Conservation (phyloP, 2,888 invertebrate genomes). For the Nipponacmea schrenckii region DNA sequence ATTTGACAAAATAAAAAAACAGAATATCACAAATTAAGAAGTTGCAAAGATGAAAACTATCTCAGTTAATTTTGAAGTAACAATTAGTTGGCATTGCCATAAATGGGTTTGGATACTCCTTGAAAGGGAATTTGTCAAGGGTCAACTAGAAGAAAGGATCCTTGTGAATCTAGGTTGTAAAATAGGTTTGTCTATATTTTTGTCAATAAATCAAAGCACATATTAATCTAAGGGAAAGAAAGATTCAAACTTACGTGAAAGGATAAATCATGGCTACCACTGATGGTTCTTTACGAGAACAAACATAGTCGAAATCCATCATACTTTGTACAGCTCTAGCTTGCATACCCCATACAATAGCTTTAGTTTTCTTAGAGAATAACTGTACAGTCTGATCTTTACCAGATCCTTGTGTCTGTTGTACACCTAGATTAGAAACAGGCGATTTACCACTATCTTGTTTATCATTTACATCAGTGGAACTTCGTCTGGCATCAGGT, state of each 20-base stretch:
- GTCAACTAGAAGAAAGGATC: too few species aligned
- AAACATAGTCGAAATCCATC: slow-evolving; percentile 95
- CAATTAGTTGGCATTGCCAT: too few species aligned
- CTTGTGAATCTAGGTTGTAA: too few species aligned
- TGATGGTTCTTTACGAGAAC: slow-evolving; percentile 84
- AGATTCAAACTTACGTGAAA: slow-evolving; percentile 75
- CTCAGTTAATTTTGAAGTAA: too few species aligned
- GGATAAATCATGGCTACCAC: slow-evolving; percentile 98
- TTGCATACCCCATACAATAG: slow-evolving; percentile 99
- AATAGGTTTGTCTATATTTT: too few species aligned
- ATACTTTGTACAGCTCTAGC: slow-evolving; percentile 94
- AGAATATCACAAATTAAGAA: too few species aligned
- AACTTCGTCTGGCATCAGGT: slow-evolving; percentile 9
- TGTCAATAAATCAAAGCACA: too few species aligned
- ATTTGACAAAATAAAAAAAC: background rate
- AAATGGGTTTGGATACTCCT: too few species aligned
- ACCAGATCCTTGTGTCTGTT: background rate
- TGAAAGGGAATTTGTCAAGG: too few species aligned
- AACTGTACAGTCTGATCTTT: slow-evolving; percentile 70
- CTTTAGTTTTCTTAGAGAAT: slow-evolving; percentile 85
- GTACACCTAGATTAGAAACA: background rate
- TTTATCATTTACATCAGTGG: background rate
- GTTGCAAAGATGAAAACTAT: too few species aligned
- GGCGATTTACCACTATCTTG: background rate
- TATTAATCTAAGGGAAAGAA: too few species aligned